Conservation (phyloP, 2,113 vertebrate species). For the Sphaerodactylus townsendi region DNA sequence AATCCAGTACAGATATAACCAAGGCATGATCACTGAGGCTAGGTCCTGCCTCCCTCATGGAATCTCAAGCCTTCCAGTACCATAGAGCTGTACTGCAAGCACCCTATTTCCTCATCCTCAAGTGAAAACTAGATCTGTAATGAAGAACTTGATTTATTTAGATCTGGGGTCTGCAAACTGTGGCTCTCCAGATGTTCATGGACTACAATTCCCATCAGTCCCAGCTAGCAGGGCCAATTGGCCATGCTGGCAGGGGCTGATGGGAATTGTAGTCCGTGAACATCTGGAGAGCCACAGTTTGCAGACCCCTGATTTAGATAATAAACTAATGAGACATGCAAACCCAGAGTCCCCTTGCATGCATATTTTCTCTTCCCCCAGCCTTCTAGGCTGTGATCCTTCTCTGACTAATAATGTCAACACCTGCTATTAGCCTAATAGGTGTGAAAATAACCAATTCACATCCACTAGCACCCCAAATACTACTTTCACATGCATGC, state of each 20-base stretch:
- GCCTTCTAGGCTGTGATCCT: neutral
- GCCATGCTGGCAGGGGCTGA: too few relatives aligned
- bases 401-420: neutral
- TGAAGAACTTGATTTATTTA: neutral
- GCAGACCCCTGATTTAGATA: too few relatives aligned
- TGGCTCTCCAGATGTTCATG: too few relatives aligned
- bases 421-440: neutral
- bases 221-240: too few relatives aligned
- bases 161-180: too few relatives aligned
- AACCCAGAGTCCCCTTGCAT: neutral
- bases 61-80: neutral
- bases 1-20: too few relatives aligned
- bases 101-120: neutral
- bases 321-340: neutral
- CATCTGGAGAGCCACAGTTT: too few relatives aligned
- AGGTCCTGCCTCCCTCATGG: neutral
- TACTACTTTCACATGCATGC: neutral
- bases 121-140: neutral
- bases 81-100: neutral
- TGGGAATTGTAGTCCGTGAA: too few relatives aligned
- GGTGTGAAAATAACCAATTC: neutral
- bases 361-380: neutral
- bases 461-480: neutral
- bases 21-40: too few relatives aligned
- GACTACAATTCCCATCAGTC: too few relatives aligned